Evolutionary conservation across 2,888 invertebrate species (phyloP), one percentile per base, ranked within the genome.

Genomic region (Eristalis arbustorum): DNA sequence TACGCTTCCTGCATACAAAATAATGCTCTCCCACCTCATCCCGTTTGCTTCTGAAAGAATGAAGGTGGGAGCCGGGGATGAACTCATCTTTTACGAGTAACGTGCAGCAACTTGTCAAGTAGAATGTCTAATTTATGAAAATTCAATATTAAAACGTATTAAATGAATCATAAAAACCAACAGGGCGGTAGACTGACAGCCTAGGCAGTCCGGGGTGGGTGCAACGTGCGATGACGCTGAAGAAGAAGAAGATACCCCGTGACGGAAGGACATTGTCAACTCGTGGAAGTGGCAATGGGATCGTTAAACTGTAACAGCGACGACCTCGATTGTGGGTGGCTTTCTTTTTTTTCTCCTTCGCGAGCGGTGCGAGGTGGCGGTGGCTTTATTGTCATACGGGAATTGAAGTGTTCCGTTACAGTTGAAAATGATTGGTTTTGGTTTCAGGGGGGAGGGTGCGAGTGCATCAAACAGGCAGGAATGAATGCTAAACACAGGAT

Each of bases 71-170:
- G n/a, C 42, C n/a, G 2, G 34, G 61, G 66, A 82, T 71, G 66
- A 82, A 71, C 82, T 82, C 82, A 82, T 78, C 67, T 78, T 78
- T 78, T 83, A 83, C 79, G 87, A 57, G 75, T 74, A 87, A 68
- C 87, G 78, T 87, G 83, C 71, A 78, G 78, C 74, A 57, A 82
- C 83, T 87, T 83, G 74, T 78, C 78, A 83, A 82, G 82, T 82
- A 62, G 82, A 78, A 85, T 82, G 78, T 75, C 78, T 83, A 83
- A 87, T 87, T 87, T 87, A 83, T 87, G 87, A 83, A 83, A 87
- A 87, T 83, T 87, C 78, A 68, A 87, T 87, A 87, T 73, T 78
- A 81, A 81, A 87, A 87, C 71, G 74, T 78, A 87, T 87, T 83
- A 87, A 87, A 83, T 75, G 71, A 82, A 71, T 82, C 62, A 78